These are phyloP conservation scores for Percina caprodes DNA, from an alignment of 2,113 vertebrate genomes.

Conservation along the genomic window DNA sequence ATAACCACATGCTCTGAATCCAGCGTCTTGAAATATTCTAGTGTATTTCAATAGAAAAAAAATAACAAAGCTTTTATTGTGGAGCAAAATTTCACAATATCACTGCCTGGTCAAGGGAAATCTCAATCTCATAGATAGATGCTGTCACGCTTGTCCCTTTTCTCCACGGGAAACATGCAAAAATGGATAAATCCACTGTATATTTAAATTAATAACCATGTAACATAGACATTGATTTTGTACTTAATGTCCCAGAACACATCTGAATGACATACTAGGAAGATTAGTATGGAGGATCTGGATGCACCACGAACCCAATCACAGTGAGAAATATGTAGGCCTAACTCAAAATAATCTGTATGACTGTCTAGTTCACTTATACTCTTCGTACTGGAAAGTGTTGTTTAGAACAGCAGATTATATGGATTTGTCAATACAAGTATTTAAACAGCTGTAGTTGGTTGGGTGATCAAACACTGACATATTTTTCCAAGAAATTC, in stretches of 20 bases:
- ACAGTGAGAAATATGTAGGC: neutral
- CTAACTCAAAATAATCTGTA: neutral
- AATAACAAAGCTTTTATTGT: neutral
- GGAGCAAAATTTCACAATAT: neutral
- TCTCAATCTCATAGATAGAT: neutral
- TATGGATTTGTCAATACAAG: conserved; percentile 2
- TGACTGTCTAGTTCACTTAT: neutral
- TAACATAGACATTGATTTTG: neutral
- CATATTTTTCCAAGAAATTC: conserved; percentile 7
- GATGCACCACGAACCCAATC: neutral
- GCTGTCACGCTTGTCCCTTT: neutral
- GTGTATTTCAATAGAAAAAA: conserved; percentile 24
- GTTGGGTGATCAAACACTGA: conserved; percentile 17
- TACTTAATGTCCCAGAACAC: neutral
- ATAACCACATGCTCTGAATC: conserved; percentile 56
- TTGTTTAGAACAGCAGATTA: conserved; percentile 3
- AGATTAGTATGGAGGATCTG: neutral
- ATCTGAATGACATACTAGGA: neutral
- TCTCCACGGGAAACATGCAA: neutral
- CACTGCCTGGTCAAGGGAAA: neutral
- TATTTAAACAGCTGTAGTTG: conserved; percentile 18
- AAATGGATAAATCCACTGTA: neutral
- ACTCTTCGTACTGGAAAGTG: neutral
- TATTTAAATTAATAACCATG: neutral
- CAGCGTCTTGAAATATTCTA: conserved; percentile 32